phyloP scores from a whole-genome alignment of 2,888 invertebrate species.

The Teleogryllus oceanicus region DNA sequence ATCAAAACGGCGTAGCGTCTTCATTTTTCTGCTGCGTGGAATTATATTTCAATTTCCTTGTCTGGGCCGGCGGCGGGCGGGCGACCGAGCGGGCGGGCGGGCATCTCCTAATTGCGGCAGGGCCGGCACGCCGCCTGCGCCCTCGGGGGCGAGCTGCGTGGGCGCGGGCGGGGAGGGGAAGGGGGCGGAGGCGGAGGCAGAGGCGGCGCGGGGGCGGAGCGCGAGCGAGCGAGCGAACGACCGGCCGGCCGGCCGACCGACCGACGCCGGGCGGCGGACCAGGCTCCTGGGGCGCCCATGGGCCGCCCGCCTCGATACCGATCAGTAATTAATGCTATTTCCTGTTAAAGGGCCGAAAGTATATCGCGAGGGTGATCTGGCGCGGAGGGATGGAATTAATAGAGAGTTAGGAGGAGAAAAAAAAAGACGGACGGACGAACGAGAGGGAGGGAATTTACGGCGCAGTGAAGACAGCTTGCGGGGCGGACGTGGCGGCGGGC shows the following conservation, averaged over 20 bases:
- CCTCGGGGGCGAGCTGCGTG: too few relatives aligned
- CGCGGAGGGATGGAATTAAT: not conserved
- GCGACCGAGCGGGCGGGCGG: too few relatives aligned
- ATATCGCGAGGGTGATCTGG: slow-evolving; percentile 18
- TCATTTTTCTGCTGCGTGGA: too few relatives aligned
- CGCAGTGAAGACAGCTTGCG: not conserved
- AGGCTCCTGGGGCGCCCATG: not conserved
- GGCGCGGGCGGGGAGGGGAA: not conserved
- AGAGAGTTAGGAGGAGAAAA: slow-evolving; percentile 1
- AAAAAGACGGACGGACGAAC: not conserved
- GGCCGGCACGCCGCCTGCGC: too few relatives aligned
- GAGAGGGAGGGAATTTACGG: not conserved
- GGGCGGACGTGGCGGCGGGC: not conserved
- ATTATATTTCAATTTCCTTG: too few relatives aligned
- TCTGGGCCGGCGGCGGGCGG: too few relatives aligned
- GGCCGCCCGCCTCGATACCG: not conserved
- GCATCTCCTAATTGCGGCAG: too few relatives aligned
- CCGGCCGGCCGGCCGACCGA: not conserved
- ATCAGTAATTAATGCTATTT: slow-evolving; percentile 18
- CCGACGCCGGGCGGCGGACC: not conserved
- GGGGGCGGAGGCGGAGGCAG: not conserved
- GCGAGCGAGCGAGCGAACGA: not conserved
- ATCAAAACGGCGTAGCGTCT: too few relatives aligned
- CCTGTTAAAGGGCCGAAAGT: slow-evolving; percentile 18
- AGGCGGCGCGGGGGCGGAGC: not conserved